phyloP scores from a whole-genome alignment of 1,140 invertebrate species.

The Euborellia annulipes region DNA sequence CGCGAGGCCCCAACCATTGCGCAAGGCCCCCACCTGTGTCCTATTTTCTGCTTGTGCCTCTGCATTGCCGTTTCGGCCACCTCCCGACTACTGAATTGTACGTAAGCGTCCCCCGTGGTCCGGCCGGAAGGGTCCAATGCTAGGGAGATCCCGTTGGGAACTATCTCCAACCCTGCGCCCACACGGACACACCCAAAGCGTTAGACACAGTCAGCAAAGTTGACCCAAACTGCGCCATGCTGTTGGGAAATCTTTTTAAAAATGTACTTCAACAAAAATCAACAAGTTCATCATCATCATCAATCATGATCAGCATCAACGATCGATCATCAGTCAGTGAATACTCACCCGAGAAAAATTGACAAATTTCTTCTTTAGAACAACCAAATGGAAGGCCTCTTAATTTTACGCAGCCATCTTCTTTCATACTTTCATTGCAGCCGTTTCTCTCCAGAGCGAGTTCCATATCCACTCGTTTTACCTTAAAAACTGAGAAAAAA shows the following conservation, averaged over 20 bases:
- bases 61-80: constrained; percentile 43
- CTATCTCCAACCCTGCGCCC: constrained; percentile 44
- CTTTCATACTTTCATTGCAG: constrained; percentile 15
- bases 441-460: constrained; percentile 37
- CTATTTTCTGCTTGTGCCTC: constrained; percentile 52
- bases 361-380: constrained; percentile 40
- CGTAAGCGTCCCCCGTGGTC: constrained; percentile 47
- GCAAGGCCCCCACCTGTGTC: constrained; percentile 40
- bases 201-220: background rate
- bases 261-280: background rate
- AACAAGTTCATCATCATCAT: constrained; percentile 4
- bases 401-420: constrained; percentile 16
- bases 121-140: constrained; percentile 41
- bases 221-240: background rate
- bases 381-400: constrained; percentile 46
- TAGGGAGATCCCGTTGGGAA: constrained; percentile 44
- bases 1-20: background rate
- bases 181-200: constrained; percentile 8
- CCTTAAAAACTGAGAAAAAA: constrained; percentile 36
- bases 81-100: constrained; percentile 42
- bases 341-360: constrained; percentile 42
- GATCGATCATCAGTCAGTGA: background rate
- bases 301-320: background rate
- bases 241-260: background rate
- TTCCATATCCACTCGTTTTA: constrained; percentile 41